phyloP scores from a whole-genome alignment of 1,140 invertebrate genomes.

The Hypothenemus hampei region DNA sequence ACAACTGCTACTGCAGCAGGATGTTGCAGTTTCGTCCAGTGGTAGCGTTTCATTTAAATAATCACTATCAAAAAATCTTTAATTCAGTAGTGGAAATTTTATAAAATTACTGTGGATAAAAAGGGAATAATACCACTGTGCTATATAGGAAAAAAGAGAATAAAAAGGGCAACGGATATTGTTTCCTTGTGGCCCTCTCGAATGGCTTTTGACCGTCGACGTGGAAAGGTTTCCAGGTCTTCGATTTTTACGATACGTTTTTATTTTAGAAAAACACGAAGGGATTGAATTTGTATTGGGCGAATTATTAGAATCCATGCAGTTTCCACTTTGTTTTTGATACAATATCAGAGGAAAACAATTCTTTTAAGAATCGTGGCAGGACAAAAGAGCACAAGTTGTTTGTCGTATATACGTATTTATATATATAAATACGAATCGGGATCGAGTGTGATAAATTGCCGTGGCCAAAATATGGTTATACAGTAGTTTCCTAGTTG shows the following conservation, averaged over 20 bases:
- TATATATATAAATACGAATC: too few species aligned
- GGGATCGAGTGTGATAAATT: too few species aligned
- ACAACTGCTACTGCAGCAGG: slow-evolving; percentile 5
- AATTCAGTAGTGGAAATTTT: too few species aligned
- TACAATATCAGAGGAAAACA: too few species aligned
- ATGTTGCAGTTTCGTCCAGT: slow-evolving; percentile 11
- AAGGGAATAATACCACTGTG: too few species aligned
- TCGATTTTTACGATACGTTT: slow-evolving; percentile 26
- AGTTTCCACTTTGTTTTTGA: slow-evolving; percentile 9
- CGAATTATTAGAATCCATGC: slow-evolving; percentile 13
- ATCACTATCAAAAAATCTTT: too few species aligned
- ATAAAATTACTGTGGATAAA: too few species aligned
- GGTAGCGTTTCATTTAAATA: not conserved
- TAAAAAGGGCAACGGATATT: slow-evolving; percentile 19
- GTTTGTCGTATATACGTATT: too few species aligned
- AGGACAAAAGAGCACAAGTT: too few species aligned
- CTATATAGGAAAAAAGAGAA: slow-evolving; percentile 12
- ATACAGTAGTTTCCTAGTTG: slow-evolving; percentile 5
- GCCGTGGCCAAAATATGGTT: too few species aligned
- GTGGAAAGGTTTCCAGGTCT: slow-evolving; percentile 24
- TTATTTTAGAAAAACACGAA: slow-evolving; percentile 22
- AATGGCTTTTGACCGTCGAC: slow-evolving; percentile 24
- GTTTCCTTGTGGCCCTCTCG: slow-evolving; percentile 22
- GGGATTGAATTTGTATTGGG: slow-evolving; percentile 25
- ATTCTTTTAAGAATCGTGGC: too few species aligned